Conservation (phyloP, 2,113 vertebrate genomes). For the Gadus macrocephalus region DNA sequence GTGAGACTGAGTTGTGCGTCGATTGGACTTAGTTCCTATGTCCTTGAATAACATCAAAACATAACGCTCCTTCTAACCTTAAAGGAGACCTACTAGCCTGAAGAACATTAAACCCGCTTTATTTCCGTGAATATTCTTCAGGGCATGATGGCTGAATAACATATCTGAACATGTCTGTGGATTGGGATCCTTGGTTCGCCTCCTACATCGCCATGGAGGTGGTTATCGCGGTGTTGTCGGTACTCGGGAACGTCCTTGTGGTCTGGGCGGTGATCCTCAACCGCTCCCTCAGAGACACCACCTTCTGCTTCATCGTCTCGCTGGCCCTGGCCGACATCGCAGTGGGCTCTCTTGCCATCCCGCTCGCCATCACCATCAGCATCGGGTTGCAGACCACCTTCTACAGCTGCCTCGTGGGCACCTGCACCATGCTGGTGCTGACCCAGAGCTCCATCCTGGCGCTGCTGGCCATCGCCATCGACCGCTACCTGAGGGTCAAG, state of each 20-base stretch:
- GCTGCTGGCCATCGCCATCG: constrained; percentile 91
- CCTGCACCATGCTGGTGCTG: constrained; percentile 90
- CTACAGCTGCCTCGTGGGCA: constrained; percentile 88
- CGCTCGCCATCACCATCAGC: constrained; percentile 90
- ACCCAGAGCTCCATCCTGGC: constrained; percentile 97
- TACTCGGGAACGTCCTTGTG: constrained; percentile 93
- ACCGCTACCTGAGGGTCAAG: constrained; percentile 94
- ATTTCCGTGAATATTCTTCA: too few relatives aligned
- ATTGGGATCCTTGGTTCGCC: constrained; percentile 3
- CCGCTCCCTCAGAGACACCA: constrained; percentile 87
- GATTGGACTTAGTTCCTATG: too few relatives aligned
- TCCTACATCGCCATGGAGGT: constrained; percentile 91
- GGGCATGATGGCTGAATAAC: too few relatives aligned
- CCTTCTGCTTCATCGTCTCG: constrained; percentile 93
- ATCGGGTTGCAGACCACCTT: constrained; percentile 83
- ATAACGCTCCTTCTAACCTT: too few relatives aligned
- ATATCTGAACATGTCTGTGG: too few relatives aligned
- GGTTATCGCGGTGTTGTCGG: constrained; percentile 87
- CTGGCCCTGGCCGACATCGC: constrained; percentile 93
- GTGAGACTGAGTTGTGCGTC: too few relatives aligned
- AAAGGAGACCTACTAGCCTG: too few relatives aligned
- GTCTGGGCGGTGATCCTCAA: constrained; percentile 97
- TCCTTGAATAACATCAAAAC: too few relatives aligned
- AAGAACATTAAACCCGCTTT: too few relatives aligned
- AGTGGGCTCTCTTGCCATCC: constrained; percentile 92